phyloP scores from a whole-genome alignment of 2,888 invertebrate genomes.

The Eulithis testata region DNA sequence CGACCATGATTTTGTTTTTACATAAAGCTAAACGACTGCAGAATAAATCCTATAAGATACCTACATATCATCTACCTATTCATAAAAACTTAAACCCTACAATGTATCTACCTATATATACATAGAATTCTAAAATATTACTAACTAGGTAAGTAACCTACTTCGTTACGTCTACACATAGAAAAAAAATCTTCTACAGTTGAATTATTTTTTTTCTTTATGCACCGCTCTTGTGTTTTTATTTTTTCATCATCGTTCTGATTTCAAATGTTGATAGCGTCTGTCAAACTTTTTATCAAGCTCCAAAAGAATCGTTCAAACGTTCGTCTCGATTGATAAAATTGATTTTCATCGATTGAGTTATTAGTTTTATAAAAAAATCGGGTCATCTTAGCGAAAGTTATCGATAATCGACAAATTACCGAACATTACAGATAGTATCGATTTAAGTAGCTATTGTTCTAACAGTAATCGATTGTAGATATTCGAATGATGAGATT shows the following conservation, averaged over 20 bases:
- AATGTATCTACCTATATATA: no score
- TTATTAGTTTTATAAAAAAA: conserved; percentile 4
- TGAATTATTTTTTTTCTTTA: no score
- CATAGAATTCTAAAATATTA: no score
- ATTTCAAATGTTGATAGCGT: conserved; percentile 34
- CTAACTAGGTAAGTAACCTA: no score
- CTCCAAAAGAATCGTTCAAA: conserved; percentile 55
- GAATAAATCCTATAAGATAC: no score
- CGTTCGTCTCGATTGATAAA: conserved; percentile 39
- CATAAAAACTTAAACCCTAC: no score
- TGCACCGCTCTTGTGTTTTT: no score
- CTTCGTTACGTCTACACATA: no score
- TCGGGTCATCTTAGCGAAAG: conserved; percentile 37
- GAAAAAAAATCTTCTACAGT: no score
- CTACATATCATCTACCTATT: no score
- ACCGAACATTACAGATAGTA: conserved; percentile 21
- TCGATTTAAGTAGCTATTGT: conserved; percentile 31
- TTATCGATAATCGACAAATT: conserved; percentile 31
- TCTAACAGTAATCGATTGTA: conserved; percentile 26
- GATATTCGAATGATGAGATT: conserved; percentile 22
- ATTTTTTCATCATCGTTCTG: conserved; percentile 12
- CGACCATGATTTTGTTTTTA: no score
- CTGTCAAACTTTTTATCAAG: conserved; percentile 36
- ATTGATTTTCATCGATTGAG: conserved; percentile 41
- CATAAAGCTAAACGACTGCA: no score